These are phyloP conservation scores for Chaenogobius annularis DNA, from an alignment of 2,113 vertebrate species.

Conservation along the genomic window DNA sequence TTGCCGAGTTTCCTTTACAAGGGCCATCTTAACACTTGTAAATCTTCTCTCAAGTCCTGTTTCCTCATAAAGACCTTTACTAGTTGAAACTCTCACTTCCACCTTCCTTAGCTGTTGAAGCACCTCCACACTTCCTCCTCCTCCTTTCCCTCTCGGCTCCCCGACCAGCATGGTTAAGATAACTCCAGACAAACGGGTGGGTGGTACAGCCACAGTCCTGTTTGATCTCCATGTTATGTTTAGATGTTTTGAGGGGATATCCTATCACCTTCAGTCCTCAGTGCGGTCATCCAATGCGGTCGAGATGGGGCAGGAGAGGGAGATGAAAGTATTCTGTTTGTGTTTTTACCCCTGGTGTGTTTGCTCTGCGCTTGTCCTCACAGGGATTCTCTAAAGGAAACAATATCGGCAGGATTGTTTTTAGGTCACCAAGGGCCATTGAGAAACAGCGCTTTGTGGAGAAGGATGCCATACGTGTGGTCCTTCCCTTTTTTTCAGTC, in stretches of 20 bases:
- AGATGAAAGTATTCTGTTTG: conserved; percentile 79
- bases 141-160: conserved; percentile 39
- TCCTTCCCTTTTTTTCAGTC: not conserved
- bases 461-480: conserved; percentile 1
- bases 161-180: conserved; percentile 75
- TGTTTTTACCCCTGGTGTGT: conserved; percentile 76
- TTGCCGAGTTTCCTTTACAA: conserved; percentile 59
- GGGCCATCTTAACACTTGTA: conserved; percentile 42
- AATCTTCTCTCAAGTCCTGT: conserved; percentile 34
- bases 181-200: conserved; percentile 73
- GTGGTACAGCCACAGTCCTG: conserved; percentile 70
- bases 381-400: conserved; percentile 72
- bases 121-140: conserved; percentile 36
- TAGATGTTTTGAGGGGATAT: conserved; percentile 80
- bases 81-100: conserved; percentile 51
- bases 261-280: conserved; percentile 78
- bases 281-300: conserved; percentile 68
- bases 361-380: conserved; percentile 69
- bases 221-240: conserved; percentile 81
- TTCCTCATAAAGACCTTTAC: conserved; percentile 64
- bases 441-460: conserved; percentile 39
- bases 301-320: conserved; percentile 58
- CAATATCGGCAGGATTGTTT: conserved; percentile 72
- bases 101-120: conserved; percentile 35
- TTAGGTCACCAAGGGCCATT: conserved; percentile 63